These are phyloP conservation scores for Albula glossodonta DNA, from an alignment of 2,113 vertebrate species.

Conservation along the genomic window DNA sequence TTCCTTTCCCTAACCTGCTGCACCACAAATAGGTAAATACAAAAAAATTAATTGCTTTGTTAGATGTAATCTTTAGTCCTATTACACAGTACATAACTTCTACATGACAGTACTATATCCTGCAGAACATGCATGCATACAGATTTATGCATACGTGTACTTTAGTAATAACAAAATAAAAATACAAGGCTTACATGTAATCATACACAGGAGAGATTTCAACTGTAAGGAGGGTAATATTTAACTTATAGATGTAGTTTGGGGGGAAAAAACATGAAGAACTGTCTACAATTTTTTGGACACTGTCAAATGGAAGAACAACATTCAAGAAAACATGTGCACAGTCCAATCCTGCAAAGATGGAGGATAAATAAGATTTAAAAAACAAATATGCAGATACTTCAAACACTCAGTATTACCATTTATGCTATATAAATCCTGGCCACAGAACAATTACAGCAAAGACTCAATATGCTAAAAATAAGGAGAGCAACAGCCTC, in stretches of 20 bases:
- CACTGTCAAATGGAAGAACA: not conserved
- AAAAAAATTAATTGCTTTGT: slow-evolving; percentile 11
- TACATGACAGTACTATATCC: not conserved
- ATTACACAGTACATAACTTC: not conserved
- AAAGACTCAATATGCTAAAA: not conserved
- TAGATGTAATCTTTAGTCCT: slow-evolving; percentile 10
- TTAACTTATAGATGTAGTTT: not conserved
- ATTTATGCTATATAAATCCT: not conserved
- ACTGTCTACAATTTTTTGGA: not conserved
- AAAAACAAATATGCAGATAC: not conserved
- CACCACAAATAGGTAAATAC: slow-evolving; percentile 8
- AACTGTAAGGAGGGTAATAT: not conserved
- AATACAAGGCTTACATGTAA: not conserved
- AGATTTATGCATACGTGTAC: not conserved
- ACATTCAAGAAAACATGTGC: not conserved
- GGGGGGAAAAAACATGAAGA: not conserved
- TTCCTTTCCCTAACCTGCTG: not conserved
- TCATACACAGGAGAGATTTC: not conserved
- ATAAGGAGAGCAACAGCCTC: not conserved
- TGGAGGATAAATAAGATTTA: not conserved
- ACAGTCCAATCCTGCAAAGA: not conserved
- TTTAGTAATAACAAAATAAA: not conserved
- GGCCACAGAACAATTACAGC: not conserved
- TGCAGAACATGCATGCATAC: not conserved
- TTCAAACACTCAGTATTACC: not conserved